Evolutionary conservation across 1,140 invertebrate species (phyloP).

Genomic region (Cydia fagiglandana): DNA sequence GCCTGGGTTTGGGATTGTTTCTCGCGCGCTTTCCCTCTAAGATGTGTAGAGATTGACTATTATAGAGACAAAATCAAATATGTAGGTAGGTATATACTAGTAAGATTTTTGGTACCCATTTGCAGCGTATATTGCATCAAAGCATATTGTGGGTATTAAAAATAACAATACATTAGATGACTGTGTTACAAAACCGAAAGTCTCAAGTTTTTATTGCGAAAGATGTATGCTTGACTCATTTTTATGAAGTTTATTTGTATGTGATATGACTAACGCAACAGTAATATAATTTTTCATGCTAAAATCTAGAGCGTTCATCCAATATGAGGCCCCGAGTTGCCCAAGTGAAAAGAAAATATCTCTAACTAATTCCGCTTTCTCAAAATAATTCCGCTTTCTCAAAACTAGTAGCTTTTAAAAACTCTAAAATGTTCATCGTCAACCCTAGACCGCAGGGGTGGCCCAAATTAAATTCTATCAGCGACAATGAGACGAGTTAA

Average conservation of each 20-base stretch:
- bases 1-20: neutral
- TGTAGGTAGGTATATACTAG: neutral
- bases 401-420: neutral
- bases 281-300: too few relatives aligned
- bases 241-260: too few relatives aligned
- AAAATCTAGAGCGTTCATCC: too few relatives aligned
- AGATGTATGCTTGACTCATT: too few relatives aligned
- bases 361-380: neutral
- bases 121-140: too few relatives aligned
- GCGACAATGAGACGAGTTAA: conserved; percentile 74
- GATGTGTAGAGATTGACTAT: neutral
- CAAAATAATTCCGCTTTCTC: neutral
- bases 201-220: too few relatives aligned
- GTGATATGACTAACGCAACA: too few relatives aligned
- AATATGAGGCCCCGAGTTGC: too few relatives aligned
- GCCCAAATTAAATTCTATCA: conserved; percentile 73
- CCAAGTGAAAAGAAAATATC: too few relatives aligned
- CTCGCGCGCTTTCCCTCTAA: neutral
- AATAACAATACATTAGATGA: too few relatives aligned
- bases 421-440: conserved; percentile 22
- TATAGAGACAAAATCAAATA: neutral
- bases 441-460: conserved; percentile 55
- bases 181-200: too few relatives aligned
- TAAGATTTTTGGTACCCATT: neutral
- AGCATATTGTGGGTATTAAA: too few relatives aligned